Percentiles rank a stretch among this genome's conserved stretches.
These are phyloP conservation scores for Odontamblyopus lacepedii DNA, from an alignment of 2,797 vertebrate species.

Conservation along the genomic window DNA sequence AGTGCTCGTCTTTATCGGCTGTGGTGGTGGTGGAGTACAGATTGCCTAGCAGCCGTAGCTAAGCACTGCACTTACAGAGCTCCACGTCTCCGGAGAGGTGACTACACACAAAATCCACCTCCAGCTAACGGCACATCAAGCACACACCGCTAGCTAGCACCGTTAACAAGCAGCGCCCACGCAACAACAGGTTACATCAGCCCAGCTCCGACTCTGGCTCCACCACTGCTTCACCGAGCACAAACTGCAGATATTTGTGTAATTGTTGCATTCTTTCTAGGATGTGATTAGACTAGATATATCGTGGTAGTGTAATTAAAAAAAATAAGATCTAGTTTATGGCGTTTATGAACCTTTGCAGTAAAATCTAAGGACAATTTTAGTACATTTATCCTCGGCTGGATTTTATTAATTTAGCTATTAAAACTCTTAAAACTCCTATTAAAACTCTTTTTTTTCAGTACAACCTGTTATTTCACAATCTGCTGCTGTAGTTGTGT, in stretches of 20 bases:
- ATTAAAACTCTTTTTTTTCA: too few species aligned
- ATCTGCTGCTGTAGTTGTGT: too few species aligned
- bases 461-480: too few species aligned
- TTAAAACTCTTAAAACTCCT: too few species aligned
- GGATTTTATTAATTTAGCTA: too few species aligned
- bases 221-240: neutral
- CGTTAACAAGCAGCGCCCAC: constrained; percentile 38
- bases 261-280: neutral
- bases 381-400: too few species aligned
- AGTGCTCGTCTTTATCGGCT: constrained; percentile 13
- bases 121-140: constrained; percentile 33
- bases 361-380: too few species aligned
- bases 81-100: constrained; percentile 57
- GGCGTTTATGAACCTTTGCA: too few species aligned
- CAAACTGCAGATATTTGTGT: neutral
- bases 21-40: constrained; percentile 16
- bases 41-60: constrained; percentile 71
- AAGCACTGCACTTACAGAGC: constrained; percentile 67
- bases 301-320: neutral
- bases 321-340: too few species aligned
- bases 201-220: neutral
- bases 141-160: constrained; percentile 23
- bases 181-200: constrained; percentile 37
- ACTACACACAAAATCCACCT: constrained; percentile 48
- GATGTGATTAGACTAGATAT: neutral